phyloP scores from a whole-genome alignment of 1,140 invertebrate genomes.

The Daktulosphaira vitifoliae region DNA sequence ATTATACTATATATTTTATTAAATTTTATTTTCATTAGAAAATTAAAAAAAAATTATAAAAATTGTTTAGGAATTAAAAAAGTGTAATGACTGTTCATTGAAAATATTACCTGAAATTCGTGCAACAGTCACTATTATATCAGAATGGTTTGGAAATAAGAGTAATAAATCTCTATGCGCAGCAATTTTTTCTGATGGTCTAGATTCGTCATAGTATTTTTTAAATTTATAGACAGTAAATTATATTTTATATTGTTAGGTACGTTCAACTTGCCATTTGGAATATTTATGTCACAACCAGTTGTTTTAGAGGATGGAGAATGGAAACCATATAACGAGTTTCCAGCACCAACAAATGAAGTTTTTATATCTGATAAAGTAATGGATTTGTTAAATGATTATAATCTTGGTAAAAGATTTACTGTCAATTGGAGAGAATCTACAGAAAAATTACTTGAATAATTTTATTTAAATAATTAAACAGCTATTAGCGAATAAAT shows the following conservation, averaged over 20 bases:
- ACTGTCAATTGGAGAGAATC: background rate
- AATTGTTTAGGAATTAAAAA: no score
- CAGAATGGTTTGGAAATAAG: conserved; percentile 4
- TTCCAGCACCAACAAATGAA: background rate
- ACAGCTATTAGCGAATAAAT: no score
- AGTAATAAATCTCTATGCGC: background rate
- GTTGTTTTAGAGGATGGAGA: background rate
- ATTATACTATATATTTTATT: no score
- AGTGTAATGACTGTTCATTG: background rate
- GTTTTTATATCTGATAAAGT: background rate
- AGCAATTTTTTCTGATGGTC: conserved; percentile 19
- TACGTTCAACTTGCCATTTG: conserved; percentile 15
- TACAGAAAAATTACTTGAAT: background rate
- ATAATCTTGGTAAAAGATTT: conserved; percentile 26
- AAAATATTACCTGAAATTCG: conserved; percentile 6
- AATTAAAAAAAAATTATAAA: no score
- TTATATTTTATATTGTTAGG: background rate
- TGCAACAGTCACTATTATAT: background rate
- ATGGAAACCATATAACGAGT: conserved; percentile 15
- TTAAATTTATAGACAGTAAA: background rate
- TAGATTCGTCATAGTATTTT: background rate
- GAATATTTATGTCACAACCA: conserved; percentile 14
- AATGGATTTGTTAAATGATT: background rate
- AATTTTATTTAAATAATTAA: background rate
- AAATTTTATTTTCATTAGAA: no score